Conservation (phyloP, 2,888 invertebrate genomes). For the Morpho achilles region DNA sequence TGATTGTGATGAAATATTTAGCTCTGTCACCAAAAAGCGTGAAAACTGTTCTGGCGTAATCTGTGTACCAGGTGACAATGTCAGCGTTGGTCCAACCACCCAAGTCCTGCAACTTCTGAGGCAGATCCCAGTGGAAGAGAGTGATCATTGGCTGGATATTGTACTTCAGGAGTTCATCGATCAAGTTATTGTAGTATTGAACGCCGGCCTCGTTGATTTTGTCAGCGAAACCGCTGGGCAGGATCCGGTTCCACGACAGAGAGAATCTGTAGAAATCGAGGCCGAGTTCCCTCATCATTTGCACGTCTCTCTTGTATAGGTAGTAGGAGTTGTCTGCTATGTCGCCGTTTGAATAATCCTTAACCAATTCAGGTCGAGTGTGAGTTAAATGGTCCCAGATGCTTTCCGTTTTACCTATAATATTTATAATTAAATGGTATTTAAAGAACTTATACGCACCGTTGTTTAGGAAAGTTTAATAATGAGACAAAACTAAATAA, state of each 20-base stretch:
- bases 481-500: no score
- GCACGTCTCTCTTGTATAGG: conserved; percentile 65
- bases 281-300: conserved; percentile 50
- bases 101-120: conserved; percentile 28
- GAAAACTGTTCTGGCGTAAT: neutral
- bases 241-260: conserved; percentile 83
- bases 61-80: conserved; percentile 76
- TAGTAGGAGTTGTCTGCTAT: conserved; percentile 76
- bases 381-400: conserved; percentile 71
- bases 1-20: conserved; percentile 84
- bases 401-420: conserved; percentile 74
- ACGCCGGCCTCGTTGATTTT: conserved; percentile 67
- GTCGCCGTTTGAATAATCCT: conserved; percentile 70
- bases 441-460: neutral
- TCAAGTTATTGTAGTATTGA: conserved; percentile 79
- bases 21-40: neutral
- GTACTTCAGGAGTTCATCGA: conserved; percentile 80
- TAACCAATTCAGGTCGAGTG: conserved; percentile 22
- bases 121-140: conserved; percentile 59
- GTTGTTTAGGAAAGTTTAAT: no score
- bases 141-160: conserved; percentile 72
- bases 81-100: conserved; percentile 84
- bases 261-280: conserved; percentile 77
- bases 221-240: conserved; percentile 81
- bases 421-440: no score